Evolutionary conservation across 1,140 invertebrate species (phyloP), one percentile per base, ranked within the genome.

Genomic region (Belonocnema kinseyi): DNA sequence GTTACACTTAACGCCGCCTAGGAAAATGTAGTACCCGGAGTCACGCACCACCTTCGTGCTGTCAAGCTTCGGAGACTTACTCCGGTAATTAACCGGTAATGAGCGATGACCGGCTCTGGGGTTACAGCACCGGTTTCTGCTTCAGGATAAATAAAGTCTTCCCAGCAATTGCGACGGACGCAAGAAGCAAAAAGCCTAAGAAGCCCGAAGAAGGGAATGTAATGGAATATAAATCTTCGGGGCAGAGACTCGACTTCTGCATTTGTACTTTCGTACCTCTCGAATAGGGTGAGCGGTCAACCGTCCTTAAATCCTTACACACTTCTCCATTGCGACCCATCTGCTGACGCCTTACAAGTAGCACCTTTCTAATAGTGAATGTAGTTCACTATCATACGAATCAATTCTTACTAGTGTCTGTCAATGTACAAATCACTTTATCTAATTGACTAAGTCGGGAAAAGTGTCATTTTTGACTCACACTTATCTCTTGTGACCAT

Each of bases 31-130:
- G 75, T 83, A 74, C 79, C 77, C 70, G 72, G 54, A 83, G 79
- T 80, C 82, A 83, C 82, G 82, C 79, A 83, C 77, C 77, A 77
- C 74, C 73, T 83, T 83, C 79, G 77, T 83, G 81, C 75, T 72
- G 73, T 76, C 73, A 77, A 61, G 54, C 79, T 76, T 80, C 75
- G 77, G 76, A 78, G 72, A 77, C 76, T 82, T 58, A 79, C 76
- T 53, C 73, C 72, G 77, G 75, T 83, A 83, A 83, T 83, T 83
- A 83, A 79, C 82, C 77, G 75, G 79, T 83, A 83, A 83, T 83
- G 79, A 83, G 82, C 79, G 82, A 79, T 74, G 79, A 79, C 77
- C 50, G 74, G 76, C 79, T 80, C 80, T 80, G 73, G 73, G 77
- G 73, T 83, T 82, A 78, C 74, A 77, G 77, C 71, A 71, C 75